Evolutionary conservation across 2,797 vertebrate species (phyloP), one percentile per base, ranked within the genome.

Genomic region (Gymnopithys bicolor): DNA sequence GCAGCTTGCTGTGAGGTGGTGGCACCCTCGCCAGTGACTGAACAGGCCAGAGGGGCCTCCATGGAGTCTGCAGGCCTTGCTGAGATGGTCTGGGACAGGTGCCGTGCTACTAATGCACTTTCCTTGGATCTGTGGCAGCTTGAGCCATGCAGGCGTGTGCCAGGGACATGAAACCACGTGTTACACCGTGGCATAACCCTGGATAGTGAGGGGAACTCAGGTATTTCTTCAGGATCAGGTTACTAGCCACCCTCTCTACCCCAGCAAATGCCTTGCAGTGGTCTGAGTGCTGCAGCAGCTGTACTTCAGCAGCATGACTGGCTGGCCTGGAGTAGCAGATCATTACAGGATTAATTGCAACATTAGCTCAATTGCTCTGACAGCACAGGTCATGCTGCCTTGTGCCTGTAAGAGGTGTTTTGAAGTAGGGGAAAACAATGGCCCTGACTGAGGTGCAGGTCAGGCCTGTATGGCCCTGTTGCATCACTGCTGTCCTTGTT

Each of bases 161-260:
- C 14, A 0, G 6, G 32, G 67, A 41, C 22, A 3, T 1, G 0
- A 51, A 74, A 41, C 68, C 51, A 17, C 0, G 1, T 39, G 59
- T 71, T 53, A 17, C 13, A 2, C 55, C 13, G 1, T 25, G 59
- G n/a, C 0, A 1, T 74, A 52, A 64, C 55, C 33, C 16, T 9
- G 51, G 52, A n/a, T 39, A n/a, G 62, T 6, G 4, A 67, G 82
- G 45, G 77, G 58, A 64, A 15, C 45, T n/a, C 1, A 0, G 27
- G 32, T 77, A 16, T 67, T 94, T 87, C 56, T 87, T 39, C 13
- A 15, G 14, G 62, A 53, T 89, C 24, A 33, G 56, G 14, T 82
- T 64, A 32, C 25, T 28, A n/a, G 56, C 53, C 45, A 45, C 48
- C 10, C 49, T 76, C 46, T 30, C 4, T 51, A 7, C 25, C 37